Evolutionary conservation across 2,113 vertebrate genomes (phyloP), one percentile per base, ranked within the genome.

Genomic region (Paratilapia polleni): DNA sequence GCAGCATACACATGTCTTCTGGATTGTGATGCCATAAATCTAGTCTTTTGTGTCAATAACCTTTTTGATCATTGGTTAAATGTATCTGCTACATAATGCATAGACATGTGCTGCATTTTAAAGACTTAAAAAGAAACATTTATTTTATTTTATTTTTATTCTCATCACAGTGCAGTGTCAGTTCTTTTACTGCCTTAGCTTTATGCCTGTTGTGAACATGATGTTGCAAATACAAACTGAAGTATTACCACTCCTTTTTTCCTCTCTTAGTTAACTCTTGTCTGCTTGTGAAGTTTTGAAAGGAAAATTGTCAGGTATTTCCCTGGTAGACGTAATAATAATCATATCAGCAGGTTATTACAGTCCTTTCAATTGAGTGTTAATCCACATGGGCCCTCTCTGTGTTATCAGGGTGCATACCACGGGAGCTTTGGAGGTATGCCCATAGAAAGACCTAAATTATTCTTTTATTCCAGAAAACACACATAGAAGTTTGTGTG

Each of bases 281-380:
- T 82, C 41, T 22, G 12, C 54, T 78, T 80, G 56, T 66, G 70
- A 34, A 54, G 62, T 88, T 79, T 43, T 83, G 20, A 83, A 92
- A 82, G 31, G 54, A 59, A 91, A 94, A 89, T 60, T 36, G 54
- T 90, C 58, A 31, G 38, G n/a, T 81, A 91, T 89, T 87, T 83
- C 19, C 70, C 64, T 47, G 5, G 75, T 89, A 63, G 70, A 88
- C 87, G 88, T 91, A 89, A 86, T 91, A 93, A 89, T 92, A 88
- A 90, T 94, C 85, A 92, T 89, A 91, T 91, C 86, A 83, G 90
- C 89, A 91, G 88, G 93, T 94, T 94, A 92, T 93, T 94, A 93
- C 89, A 89, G 86, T 91, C 89, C 82, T 83, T 91, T 94, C 86
- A 92, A 87, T 90, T 78, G 86, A 85, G 84, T 84, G 84, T 81